Evolutionary conservation across 2,888 invertebrate genomes (phyloP).

Genomic region (Eupithecia insigniata): DNA sequence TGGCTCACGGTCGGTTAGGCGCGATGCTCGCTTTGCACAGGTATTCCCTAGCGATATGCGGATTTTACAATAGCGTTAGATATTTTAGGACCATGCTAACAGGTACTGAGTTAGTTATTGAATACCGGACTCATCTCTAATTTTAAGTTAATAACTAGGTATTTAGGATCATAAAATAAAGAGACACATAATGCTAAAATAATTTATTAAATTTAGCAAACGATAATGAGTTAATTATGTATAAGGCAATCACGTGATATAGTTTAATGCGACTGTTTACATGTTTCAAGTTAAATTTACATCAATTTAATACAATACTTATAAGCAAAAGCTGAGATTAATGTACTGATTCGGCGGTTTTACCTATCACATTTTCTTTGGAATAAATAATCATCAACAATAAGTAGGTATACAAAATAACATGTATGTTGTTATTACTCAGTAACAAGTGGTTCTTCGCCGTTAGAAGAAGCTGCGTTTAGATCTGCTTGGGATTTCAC

Average conservation of each 20-base stretch:
- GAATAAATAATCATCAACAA: slow-evolving; percentile 58
- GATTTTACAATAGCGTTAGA: no score
- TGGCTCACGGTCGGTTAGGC: no score
- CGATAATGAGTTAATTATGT: slow-evolving; percentile 78
- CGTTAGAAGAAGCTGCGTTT: slow-evolving; percentile 46
- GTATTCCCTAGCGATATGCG: no score
- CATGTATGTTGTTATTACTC: slow-evolving; percentile 48
- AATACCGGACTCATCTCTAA: no score
- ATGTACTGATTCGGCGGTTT: slow-evolving; percentile 72
- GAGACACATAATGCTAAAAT: slow-evolving; percentile 72
- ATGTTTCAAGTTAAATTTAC: slow-evolving; percentile 68
- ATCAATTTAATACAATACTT: slow-evolving; percentile 63
- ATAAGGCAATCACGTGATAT: slow-evolving; percentile 81
- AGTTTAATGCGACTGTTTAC: slow-evolving; percentile 75
- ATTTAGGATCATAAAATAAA: slow-evolving; percentile 41
- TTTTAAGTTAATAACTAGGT: not conserved
- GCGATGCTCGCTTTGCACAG: no score
- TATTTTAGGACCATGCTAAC: no score
- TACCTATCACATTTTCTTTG: slow-evolving; percentile 81
- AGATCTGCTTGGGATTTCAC: no score
- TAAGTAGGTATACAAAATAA: slow-evolving; percentile 46
- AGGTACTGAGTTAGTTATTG: no score
- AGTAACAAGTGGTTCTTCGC: slow-evolving; percentile 52
- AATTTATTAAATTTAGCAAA: slow-evolving; percentile 80
- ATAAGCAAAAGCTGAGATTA: slow-evolving; percentile 79